Evolutionary conservation across 2,888 invertebrate genomes (phyloP).

Genomic region (Mythimna vitellina): DNA sequence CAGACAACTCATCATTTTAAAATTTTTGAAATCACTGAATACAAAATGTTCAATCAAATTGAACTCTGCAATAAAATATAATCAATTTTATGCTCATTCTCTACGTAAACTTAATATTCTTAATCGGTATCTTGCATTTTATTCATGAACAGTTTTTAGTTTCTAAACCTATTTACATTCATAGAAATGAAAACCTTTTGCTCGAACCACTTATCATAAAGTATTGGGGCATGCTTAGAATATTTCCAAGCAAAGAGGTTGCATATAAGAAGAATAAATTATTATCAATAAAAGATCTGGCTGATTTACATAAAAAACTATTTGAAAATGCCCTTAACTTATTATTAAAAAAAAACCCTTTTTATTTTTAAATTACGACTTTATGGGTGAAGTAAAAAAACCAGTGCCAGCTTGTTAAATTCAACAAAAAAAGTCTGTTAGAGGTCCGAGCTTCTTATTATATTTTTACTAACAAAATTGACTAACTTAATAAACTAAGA

Average conservation of each 20-base stretch:
- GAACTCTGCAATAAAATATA: background rate
- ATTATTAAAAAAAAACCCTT: slow-evolving; percentile 5
- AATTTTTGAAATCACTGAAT: background rate
- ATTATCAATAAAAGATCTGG: slow-evolving; percentile 1
- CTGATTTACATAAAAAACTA: slow-evolving; percentile 1
- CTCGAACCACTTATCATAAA: background rate
- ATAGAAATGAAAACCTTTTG: slow-evolving; percentile 1
- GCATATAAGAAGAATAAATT: background rate
- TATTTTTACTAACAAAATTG: slow-evolving; percentile 15
- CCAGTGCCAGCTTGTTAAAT: slow-evolving; percentile 14
- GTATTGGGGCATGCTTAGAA: background rate
- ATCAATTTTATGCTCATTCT: background rate
- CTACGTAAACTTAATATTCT: background rate
- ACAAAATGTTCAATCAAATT: background rate
- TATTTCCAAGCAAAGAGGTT: slow-evolving; percentile 21
- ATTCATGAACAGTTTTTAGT: slow-evolving; percentile 18
- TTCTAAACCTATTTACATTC: slow-evolving; percentile 4
- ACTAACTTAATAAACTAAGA: slow-evolving; percentile 17
- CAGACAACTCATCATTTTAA: background rate
- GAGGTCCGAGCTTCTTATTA: background rate
- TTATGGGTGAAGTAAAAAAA: background rate
- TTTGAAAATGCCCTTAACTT: background rate
- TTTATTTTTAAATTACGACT: slow-evolving; percentile 13
- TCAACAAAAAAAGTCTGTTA: slow-evolving; percentile 12
- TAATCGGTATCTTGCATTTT: background rate